phyloP scores from a whole-genome alignment of 2,113 vertebrate species.

The Alligator mississippiensis region DNA sequence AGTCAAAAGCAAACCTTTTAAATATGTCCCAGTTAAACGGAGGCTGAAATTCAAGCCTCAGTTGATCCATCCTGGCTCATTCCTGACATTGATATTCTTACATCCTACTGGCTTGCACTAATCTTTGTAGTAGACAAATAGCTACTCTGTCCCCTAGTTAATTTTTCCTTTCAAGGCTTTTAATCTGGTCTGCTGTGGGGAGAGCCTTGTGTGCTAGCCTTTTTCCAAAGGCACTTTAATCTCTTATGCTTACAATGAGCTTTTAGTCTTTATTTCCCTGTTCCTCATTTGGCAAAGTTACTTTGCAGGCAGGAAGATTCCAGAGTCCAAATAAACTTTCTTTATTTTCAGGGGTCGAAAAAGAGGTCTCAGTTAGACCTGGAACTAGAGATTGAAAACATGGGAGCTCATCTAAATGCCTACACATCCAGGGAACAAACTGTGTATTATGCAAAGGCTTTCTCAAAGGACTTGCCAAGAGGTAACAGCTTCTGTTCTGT shows the following conservation, averaged over 20 bases:
- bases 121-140: background rate
- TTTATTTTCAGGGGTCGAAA: slow-evolving; percentile 88
- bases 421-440: slow-evolving; percentile 98
- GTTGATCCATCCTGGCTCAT: background rate
- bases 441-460: slow-evolving; percentile 97
- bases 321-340: background rate
- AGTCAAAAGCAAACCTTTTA: background rate
- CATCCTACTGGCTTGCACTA: background rate
- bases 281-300: background rate
- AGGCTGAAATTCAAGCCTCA: background rate
- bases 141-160: background rate
- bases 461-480: slow-evolving; percentile 95
- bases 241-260: background rate
- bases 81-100: background rate
- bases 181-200: background rate
- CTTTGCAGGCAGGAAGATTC: background rate
- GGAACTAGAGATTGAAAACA: slow-evolving; percentile 98
- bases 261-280: background rate
- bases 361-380: slow-evolving; percentile 97
- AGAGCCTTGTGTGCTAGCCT: background rate
- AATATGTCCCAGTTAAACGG: background rate
- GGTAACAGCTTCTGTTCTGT: slow-evolving; percentile 78
- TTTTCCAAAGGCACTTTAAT: background rate
- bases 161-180: slow-evolving; percentile 14
- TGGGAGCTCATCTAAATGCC: slow-evolving; percentile 97